phyloP scores from a whole-genome alignment of 2,888 invertebrate genomes.

The Baronia brevicornis region DNA sequence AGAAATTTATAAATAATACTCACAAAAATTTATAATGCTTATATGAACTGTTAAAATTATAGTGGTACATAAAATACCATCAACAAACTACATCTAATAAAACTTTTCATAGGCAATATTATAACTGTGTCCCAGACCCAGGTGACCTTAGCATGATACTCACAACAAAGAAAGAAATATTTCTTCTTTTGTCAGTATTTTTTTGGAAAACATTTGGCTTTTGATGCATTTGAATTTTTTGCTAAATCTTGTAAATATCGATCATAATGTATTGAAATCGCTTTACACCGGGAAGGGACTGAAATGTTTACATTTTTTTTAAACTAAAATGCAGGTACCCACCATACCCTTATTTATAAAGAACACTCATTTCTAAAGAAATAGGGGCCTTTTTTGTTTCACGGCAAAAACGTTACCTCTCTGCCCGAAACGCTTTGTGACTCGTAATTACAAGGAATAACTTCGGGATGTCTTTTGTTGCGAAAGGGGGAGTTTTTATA shows the following conservation, averaged over 20 bases:
- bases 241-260: constrained; percentile 24
- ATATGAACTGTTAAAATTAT: too few species aligned
- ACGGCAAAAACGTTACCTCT: constrained; percentile 48
- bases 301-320: constrained; percentile 72
- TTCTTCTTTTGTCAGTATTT: constrained; percentile 2
- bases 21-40: too few species aligned
- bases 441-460: constrained; percentile 69
- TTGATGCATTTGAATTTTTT: constrained; percentile 29
- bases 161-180: background rate
- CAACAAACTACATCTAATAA: too few species aligned
- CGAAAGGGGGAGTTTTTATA: constrained; percentile 62
- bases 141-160: constrained; percentile 5
- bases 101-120: background rate
- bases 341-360: constrained; percentile 38
- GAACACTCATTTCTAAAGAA: constrained; percentile 51
- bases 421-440: constrained; percentile 59
- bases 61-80: too few species aligned
- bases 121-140: constrained; percentile 6
- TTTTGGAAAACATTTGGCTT: constrained; percentile 15
- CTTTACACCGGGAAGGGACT: constrained; percentile 29
- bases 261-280: constrained; percentile 26
- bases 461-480: constrained; percentile 68
- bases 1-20: too few species aligned
- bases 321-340: constrained; percentile 41
- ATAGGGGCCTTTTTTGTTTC: constrained; percentile 52